Evolutionary conservation across 2,797 vertebrate species (phyloP).

Genomic region (Valencia hispanica): DNA sequence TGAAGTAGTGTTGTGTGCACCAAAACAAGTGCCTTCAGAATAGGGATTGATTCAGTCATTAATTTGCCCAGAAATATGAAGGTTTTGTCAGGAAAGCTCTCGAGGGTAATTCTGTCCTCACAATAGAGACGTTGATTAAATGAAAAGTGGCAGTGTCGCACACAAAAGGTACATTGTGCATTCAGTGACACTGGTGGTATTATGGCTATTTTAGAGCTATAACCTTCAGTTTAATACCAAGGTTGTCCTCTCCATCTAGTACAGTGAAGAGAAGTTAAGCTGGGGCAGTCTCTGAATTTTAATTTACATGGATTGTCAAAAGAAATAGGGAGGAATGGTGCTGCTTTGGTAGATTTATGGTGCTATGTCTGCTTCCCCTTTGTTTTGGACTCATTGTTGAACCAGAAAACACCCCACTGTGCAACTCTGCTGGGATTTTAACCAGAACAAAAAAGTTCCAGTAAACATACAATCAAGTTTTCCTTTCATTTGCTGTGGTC

Average conservation of each 20-base stretch:
- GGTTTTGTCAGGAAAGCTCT: conserved; percentile 54
- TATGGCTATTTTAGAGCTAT: conserved; percentile 51
- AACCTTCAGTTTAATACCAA: conserved; percentile 57
- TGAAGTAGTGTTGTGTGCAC: conserved; percentile 20
- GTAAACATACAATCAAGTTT: neutral
- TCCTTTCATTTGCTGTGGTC: neutral
- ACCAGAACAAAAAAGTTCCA: neutral
- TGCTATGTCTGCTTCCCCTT: neutral
- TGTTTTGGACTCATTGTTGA: neutral
- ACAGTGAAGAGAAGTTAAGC: conserved; percentile 18
- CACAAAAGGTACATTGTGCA: conserved; percentile 53
- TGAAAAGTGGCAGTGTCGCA: conserved; percentile 59
- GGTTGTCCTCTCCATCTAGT: conserved; percentile 34
- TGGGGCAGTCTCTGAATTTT: conserved; percentile 12
- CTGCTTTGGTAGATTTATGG: neutral
- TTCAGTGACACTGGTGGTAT: conserved; percentile 38
- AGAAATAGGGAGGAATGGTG: neutral
- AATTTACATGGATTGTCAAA: conserved; percentile 12
- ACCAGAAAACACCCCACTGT: neutral
- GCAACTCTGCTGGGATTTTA: neutral
- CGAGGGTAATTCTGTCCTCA: conserved; percentile 54
- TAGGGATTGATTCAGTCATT: conserved; percentile 48
- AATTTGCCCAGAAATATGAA: conserved; percentile 57
- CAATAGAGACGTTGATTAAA: conserved; percentile 64
- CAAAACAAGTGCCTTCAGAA: conserved; percentile 39